phyloP scores from a whole-genome alignment of 2,888 invertebrate genomes.

The Clitarchus hookeri region DNA sequence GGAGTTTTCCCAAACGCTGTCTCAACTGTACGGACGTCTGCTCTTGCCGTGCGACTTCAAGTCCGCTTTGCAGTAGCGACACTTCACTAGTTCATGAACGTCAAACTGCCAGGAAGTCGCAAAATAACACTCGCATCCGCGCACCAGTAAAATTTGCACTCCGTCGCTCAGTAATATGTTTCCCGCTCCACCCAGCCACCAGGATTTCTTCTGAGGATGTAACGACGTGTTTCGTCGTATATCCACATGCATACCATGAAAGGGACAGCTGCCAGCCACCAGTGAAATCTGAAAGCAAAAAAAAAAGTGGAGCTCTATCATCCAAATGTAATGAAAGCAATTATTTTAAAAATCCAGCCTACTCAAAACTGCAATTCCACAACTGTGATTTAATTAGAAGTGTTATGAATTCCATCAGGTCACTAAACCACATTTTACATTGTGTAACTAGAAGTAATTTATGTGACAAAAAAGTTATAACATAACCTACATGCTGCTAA shows the following conservation, averaged over 20 bases:
- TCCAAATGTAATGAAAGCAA: too few species aligned
- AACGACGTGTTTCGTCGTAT: slow-evolving; percentile 75
- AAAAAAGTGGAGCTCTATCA: neutral
- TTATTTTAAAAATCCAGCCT: too few species aligned
- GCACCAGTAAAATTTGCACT: neutral
- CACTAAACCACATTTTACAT: too few species aligned
- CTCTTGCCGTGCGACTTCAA: neutral
- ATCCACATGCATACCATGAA: slow-evolving; percentile 74
- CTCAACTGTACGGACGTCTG: slow-evolving; percentile 5
- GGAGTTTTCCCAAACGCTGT: neutral
- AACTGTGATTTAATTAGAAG: too few species aligned
- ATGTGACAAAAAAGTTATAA: too few species aligned
- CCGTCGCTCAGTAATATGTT: slow-evolving; percentile 73
- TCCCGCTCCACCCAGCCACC: slow-evolving; percentile 74
- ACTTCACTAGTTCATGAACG: neutral
- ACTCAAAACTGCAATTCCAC: too few species aligned
- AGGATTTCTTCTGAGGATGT: slow-evolving; percentile 67
- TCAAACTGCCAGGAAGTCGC: neutral
- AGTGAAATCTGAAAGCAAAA: slow-evolving; percentile 59
- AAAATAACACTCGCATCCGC: neutral
- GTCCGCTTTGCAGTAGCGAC: neutral
- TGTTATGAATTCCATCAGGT: too few species aligned
- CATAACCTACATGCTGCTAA: too few species aligned
- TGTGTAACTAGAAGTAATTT: too few species aligned
- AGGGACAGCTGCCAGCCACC: slow-evolving; percentile 74